Base-by-base conservation (phyloP, 2,888 invertebrate species). In the Linnaemya vulpina region DNA sequence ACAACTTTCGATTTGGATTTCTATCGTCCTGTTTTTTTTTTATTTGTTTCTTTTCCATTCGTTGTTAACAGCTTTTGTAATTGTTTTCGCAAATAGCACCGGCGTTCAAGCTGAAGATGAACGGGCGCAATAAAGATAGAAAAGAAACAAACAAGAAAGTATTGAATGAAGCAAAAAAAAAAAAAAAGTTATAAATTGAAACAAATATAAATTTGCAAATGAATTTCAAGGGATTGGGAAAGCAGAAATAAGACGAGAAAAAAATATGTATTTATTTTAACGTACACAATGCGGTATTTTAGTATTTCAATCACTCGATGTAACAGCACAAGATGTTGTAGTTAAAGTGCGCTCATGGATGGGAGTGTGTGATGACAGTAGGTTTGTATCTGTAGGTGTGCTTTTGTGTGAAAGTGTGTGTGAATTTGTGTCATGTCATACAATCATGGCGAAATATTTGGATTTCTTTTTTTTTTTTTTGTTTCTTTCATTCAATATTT, bases 1-100 rank as follows among this genome's bases (percentile, higher is more conserved):
- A 90, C 90, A 91, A 91, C 89, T 91, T 91, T 89, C 89, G 89
- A 90, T 90, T 91, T 88, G 90, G 89, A 89, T 89, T 11, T 11
- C 89, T 88, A 87, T 87, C 11, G n/a, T n/a, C n/a, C n/a, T n/a
- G n/a, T n/a, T n/a, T n/a, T n/a, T n/a, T n/a, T n/a, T n/a, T n/a
- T n/a, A n/a, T n/a, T n/a, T n/a, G n/a, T 40, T 13, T 40, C 13
- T 88, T 88, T 35, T 40, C n/a, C 30, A 30, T 62, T 38, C n/a
- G n/a, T 2, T 38, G 30, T 22, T 20, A 17, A n/a, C 58, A 17
- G 35, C 35, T 43, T 20, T 25, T 60, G 22, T 15, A 55, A 46
- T 11, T 51, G 13, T 62, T 76, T 68, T 22, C 15, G 13, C 22
- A 70, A 62, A 62, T 17, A 40, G 40, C 40, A 53, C 10, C 25